A percentile compares a stretch with the other conserved stretches of the same genome.
phyloP scores from a whole-genome alignment of 2,797 vertebrate genomes.

The Aphelocoma californica region DNA sequence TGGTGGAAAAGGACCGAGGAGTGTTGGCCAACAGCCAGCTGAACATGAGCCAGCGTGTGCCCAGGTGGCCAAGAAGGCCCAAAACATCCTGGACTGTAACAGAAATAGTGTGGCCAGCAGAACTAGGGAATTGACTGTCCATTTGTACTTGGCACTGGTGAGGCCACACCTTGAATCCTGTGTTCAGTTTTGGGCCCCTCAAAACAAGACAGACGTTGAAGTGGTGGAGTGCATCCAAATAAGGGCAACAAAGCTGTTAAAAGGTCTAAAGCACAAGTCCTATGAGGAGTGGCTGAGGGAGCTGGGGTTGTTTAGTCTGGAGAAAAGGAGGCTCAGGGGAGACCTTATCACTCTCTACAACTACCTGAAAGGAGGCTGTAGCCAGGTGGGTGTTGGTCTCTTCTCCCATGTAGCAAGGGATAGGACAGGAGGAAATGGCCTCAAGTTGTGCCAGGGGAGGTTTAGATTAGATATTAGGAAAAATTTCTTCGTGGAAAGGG shows the following conservation, averaged over 20 bases:
- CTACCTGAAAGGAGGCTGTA: too few species aligned
- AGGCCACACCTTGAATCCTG: not conserved
- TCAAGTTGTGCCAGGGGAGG: too few species aligned
- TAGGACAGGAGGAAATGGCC: too few species aligned
- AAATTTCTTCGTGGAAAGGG: not conserved
- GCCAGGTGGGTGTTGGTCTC: too few species aligned
- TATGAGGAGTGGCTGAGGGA: not conserved
- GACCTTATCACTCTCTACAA: too few species aligned
- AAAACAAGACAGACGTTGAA: not conserved
- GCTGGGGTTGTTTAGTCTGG: too few species aligned
- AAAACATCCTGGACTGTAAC: not conserved
- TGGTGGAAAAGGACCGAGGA: not conserved
- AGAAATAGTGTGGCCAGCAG: not conserved
- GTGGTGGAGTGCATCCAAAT: not conserved
- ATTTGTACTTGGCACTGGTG: not conserved
- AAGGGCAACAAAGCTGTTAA: not conserved
- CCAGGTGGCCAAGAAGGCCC: not conserved
- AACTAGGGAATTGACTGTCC: not conserved
- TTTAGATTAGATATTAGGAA: too few species aligned
- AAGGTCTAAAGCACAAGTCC: not conserved
- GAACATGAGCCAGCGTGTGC: not conserved
- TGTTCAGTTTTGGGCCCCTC: not conserved
- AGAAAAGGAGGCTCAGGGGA: too few species aligned
- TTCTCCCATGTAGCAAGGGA: too few species aligned
- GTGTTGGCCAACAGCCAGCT: not conserved